Evolutionary conservation across 2,113 vertebrate genomes (phyloP).

Genomic region (Eira barbara): DNA sequence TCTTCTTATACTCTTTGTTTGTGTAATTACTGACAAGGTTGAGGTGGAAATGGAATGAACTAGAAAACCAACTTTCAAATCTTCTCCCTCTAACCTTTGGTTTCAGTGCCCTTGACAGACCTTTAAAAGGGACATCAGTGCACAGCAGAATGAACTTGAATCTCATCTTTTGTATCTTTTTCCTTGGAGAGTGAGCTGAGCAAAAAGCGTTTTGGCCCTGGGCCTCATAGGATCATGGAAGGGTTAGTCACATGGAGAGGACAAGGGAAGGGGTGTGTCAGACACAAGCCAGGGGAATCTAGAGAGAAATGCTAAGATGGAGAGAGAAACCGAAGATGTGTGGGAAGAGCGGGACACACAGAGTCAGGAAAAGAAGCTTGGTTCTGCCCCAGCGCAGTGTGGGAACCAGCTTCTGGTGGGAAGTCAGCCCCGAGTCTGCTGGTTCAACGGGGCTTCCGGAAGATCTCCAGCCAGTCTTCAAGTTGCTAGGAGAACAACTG

Average conservation of each 20-base stretch:
- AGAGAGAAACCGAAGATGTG: background rate
- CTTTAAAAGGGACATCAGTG: background rate
- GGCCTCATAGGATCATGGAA: background rate
- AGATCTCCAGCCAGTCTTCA: background rate
- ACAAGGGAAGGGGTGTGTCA: background rate
- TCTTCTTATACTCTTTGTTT: background rate
- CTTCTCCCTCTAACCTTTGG: background rate
- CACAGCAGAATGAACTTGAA: background rate
- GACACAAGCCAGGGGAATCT: background rate
- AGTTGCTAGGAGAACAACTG: background rate
- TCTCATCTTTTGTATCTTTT: background rate
- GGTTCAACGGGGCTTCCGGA: background rate
- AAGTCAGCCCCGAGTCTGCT: background rate
- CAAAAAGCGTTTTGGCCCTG: background rate
- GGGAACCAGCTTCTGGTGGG: background rate
- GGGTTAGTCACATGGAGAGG: background rate
- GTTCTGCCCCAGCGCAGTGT: accelerated
- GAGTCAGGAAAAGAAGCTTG: background rate
- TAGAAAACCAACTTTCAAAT: background rate
- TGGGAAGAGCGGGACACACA: background rate
- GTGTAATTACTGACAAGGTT: background rate
- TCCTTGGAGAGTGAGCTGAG: background rate
- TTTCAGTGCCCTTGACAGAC: background rate
- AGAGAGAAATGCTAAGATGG: background rate
- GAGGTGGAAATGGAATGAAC: background rate